phyloP scores from a whole-genome alignment of 2,797 vertebrate genomes.

The Bryconaethiops microstoma region DNA sequence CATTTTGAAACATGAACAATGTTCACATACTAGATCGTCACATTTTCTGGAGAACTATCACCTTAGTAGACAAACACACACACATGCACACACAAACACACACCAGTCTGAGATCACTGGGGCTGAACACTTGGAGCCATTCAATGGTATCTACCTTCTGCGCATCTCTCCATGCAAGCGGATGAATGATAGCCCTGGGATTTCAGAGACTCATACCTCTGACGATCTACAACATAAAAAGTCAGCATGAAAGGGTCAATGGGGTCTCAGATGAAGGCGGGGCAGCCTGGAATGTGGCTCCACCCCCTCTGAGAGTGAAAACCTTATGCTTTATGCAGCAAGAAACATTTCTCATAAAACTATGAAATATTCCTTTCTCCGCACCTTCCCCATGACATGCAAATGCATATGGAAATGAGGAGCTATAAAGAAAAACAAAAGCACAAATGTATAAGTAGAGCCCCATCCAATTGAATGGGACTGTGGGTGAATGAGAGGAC shows the following conservation, averaged over 20 bases:
- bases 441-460: background rate
- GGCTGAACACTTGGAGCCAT: slow-evolving; percentile 20
- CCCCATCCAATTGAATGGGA: background rate
- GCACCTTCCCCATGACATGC: background rate
- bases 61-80: background rate
- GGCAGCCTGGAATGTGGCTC: background rate
- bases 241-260: slow-evolving; percentile 28
- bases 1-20: too few species aligned
- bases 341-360: background rate
- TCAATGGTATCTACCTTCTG: slow-evolving; percentile 76
- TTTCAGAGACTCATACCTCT: slow-evolving; percentile 95
- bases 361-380: background rate
- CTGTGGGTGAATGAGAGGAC: background rate
- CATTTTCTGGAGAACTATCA: background rate
- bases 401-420: background rate
- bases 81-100: slow-evolving; percentile 10
- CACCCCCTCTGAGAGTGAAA: background rate
- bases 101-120: slow-evolving; percentile 3
- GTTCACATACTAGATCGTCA: too few species aligned
- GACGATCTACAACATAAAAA: slow-evolving; percentile 89
- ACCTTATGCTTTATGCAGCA: background rate
- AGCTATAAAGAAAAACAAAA: background rate
- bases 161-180: slow-evolving; percentile 74
- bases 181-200: slow-evolving; percentile 83
- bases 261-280: background rate